Evolutionary conservation across 2,113 vertebrate species (phyloP), one percentile per base, ranked within the genome.

Genomic region (Grus americana): DNA sequence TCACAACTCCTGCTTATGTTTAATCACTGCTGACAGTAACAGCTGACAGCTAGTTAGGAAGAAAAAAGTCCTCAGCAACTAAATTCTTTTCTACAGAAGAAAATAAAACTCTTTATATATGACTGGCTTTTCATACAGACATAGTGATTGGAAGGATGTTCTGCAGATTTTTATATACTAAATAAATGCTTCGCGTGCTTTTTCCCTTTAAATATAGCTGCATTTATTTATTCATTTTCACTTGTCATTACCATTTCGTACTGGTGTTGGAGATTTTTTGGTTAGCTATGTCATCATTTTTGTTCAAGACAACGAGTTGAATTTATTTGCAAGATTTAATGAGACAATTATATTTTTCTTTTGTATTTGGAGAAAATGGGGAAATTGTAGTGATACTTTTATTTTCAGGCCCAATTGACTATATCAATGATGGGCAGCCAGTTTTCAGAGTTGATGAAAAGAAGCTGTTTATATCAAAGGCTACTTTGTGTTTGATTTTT

Each of bases 11-110:
- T 96, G 91, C 94, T 97, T 97, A 97, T 95, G 96, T 98, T 98
- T 98, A 97, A 98, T 97, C 96, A 98, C 97, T 94, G 92, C 96
- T 98, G 96, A 97, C 96, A 97, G 96, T 90, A 97, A 97, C 86
- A 97, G 89, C 90, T 98, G 97, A 98, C 97, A 98, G 94, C 79
- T 94, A 98, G 94, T 97, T 91, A 75, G 83, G 76, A 89, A 97
- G 74, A 85, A 97, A 85, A 86, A 97, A 95, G 93, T 50, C 68
- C 76, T 84, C 86, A 93, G 61, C 85, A 94, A 71, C 61, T 79
- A 78, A 92, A 91, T 93, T 74, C 34, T 91, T 85, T 93, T 90
- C 73, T 94, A 80, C 40, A 81, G 36, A 87, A 91, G 12, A 91
- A 95, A 46, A 76, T 81, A 83, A 92, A 80, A 32, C 20, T 58